A percentile compares a stretch with the other conserved stretches of the same genome.
These are phyloP conservation scores for Platyscapa corneri DNA, from an alignment of 1,140 invertebrate genomes.

Conservation along the genomic window DNA sequence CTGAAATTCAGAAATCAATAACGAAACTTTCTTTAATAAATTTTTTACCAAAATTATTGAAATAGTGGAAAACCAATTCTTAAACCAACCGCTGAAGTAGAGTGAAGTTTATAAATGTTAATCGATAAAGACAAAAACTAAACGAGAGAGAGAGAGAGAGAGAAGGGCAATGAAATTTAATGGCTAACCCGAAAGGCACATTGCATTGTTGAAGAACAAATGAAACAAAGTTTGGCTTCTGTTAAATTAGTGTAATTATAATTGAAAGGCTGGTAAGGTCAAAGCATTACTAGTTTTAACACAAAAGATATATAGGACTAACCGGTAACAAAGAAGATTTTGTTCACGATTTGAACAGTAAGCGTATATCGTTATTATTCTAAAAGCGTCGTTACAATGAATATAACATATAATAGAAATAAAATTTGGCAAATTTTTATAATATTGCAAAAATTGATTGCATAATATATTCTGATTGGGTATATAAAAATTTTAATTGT, in stretches of 20 bases:
- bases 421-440: neutral
- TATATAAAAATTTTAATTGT: too few relatives aligned
- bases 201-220: slow-evolving; percentile 45
- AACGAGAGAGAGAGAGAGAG: neutral
- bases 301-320: slow-evolving; percentile 53
- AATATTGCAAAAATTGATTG: neutral
- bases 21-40: neutral
- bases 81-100: neutral
- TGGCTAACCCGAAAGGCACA: slow-evolving; percentile 21
- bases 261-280: slow-evolving; percentile 53
- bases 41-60: neutral
- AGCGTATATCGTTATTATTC: slow-evolving; percentile 33
- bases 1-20: too few relatives aligned
- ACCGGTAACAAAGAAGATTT: slow-evolving; percentile 32
- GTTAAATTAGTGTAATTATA: slow-evolving; percentile 50
- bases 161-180: neutral
- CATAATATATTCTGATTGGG: too few relatives aligned
- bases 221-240: slow-evolving; percentile 46
- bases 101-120: neutral
- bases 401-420: neutral
- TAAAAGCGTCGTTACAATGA: neutral
- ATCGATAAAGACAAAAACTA: neutral
- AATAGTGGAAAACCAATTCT: neutral
- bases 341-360: slow-evolving; percentile 43
- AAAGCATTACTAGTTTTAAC: slow-evolving; percentile 46